Conservation (phyloP, 2,113 vertebrate genomes). For the Thalassarche chlororhynchos region DNA sequence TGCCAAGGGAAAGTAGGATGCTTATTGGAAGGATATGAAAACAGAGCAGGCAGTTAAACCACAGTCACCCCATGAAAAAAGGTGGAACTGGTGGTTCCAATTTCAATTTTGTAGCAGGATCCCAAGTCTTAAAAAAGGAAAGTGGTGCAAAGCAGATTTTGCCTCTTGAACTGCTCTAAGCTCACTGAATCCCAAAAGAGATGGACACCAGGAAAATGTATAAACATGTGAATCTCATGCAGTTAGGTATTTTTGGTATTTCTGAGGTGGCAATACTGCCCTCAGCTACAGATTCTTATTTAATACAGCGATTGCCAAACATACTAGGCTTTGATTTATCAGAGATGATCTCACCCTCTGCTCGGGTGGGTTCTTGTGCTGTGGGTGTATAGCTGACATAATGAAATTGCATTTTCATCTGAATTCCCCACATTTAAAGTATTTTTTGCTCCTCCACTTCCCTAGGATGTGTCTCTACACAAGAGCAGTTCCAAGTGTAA, state of each 20-base stretch:
- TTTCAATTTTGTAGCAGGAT: background rate
- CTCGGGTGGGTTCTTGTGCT: background rate
- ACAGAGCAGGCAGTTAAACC: background rate
- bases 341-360: background rate
- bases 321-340: background rate
- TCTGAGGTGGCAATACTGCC: background rate
- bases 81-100: background rate
- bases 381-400: background rate
- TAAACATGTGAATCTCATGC: rapidly evolving
- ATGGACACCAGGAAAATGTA: background rate
- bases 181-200: background rate
- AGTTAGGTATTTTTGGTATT: background rate
- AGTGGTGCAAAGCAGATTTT: background rate
- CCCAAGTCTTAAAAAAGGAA: background rate
- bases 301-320: background rate
- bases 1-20: no score
- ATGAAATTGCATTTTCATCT: background rate
- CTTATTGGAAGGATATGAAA: rapidly evolving
- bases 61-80: background rate
- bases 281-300: background rate
- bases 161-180: background rate
- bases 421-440: background rate
- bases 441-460: background rate
- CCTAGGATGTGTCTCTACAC: background rate
- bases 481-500: background rate